These are phyloP conservation scores for Thaumatotibia leucotreta DNA, from an alignment of 1,140 invertebrate species.

Conservation along the genomic window DNA sequence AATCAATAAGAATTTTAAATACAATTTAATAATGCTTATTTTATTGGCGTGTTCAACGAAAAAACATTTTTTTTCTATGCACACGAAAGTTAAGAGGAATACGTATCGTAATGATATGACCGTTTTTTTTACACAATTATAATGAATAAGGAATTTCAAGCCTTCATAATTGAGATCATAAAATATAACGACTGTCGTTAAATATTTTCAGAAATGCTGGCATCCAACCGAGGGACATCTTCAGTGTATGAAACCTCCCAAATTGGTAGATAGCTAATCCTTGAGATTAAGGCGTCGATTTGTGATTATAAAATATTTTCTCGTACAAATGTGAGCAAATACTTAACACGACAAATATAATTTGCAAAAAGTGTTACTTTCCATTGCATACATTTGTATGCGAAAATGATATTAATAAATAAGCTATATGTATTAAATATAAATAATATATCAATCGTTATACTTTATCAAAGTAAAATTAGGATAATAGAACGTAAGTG, in stretches of 20 bases:
- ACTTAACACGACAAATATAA: not conserved
- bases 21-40: too few relatives aligned
- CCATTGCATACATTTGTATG: not conserved
- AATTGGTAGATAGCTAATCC: not conserved
- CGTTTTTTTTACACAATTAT: too few relatives aligned
- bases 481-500: not conserved
- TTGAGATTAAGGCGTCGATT: not conserved
- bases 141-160: too few relatives aligned
- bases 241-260: slow-evolving; percentile 27
- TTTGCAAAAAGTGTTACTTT: not conserved
- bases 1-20: too few relatives aligned
- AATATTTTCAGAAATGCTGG: slow-evolving; percentile 30
- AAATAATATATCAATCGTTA: slow-evolving; percentile 5
- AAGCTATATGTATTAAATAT: slow-evolving; percentile 6
- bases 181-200: slow-evolving; percentile 1
- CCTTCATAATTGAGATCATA: too few relatives aligned
- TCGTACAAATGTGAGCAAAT: not conserved
- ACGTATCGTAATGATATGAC: too few relatives aligned
- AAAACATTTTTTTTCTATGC: too few relatives aligned
- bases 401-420: not conserved
- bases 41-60: too few relatives aligned
- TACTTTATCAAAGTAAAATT: not conserved
- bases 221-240: slow-evolving; percentile 34
- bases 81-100: too few relatives aligned
- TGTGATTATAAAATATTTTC: not conserved